Evolutionary conservation across 2,797 vertebrate species (phyloP), one percentile per base, ranked within the genome.

Genomic region (Sylvia borin): DNA sequence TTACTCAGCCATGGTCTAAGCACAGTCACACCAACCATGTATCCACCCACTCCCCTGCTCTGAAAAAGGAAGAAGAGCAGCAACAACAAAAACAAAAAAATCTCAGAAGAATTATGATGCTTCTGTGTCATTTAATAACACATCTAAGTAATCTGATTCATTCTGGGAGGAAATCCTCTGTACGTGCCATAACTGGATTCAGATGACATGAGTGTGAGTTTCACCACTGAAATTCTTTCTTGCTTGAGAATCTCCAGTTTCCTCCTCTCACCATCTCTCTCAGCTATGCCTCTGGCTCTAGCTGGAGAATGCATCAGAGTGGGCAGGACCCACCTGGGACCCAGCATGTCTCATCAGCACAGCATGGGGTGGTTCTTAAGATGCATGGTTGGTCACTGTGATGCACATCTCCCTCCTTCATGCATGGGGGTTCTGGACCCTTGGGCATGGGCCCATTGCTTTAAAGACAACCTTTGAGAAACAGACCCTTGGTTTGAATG

Each of bases 311-410:
- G 27, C 51, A 43, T 16, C 6, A 7, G 36, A 38, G 42, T 1
- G 2, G 40, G 64, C 42, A 73, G 60, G 54, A 78, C 17, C 31
- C 48, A 48, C 32, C 51, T 82, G n/a, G 15, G 3, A 67, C 34
- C 25, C 62, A 48, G 3, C 6, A 5, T 22, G 16, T 50, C 85
- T 57, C 77, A 79, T 24, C 77, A 85, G 67, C 38, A 40, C n/a
- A 65, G 32, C 2, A 0, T 7, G 21, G 24, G 8, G 7, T 34
- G 36, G 22, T 43, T 60, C 31, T 16, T 40, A 34, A 87, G 36
- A n/a, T 17, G 50, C 10, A 3, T 1, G 0, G 24, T 43, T 47
- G 36, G 25, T 16, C 31, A 53, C n/a, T 5, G 1, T 18, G 29
- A 51, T 38, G 34, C n/a, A 50, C 58, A 85, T 14, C 2, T 76